A percentile compares a stretch with the other conserved stretches of the same genome.
phyloP scores from a whole-genome alignment of 2,113 vertebrate genomes.

The Anhinga rufa region DNA sequence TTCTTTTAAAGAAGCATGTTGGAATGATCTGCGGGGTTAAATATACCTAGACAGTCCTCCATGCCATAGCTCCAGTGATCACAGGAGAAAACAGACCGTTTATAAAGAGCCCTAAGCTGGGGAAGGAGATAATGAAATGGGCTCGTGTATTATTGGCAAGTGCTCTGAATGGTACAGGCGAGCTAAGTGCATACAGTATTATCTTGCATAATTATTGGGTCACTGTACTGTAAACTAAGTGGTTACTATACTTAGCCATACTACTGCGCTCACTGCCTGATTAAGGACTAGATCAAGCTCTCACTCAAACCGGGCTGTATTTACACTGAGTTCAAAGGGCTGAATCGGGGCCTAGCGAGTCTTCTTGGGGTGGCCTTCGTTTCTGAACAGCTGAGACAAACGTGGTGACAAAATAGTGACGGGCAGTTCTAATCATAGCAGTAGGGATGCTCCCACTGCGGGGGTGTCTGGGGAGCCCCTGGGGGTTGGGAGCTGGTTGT shows the following conservation, averaged over 20 bases:
- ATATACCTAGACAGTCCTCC: conserved; percentile 65
- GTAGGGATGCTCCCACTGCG: background rate
- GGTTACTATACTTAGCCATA: conserved; percentile 60
- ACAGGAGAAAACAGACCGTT: conserved; percentile 46
- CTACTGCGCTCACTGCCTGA: conserved; percentile 1
- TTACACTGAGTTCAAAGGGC: background rate
- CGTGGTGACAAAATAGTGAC: fast-evolving
- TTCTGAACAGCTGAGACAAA: background rate
- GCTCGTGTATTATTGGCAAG: conserved; percentile 57
- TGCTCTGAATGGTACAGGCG: conserved; percentile 27
- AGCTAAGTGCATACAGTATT: conserved; percentile 69
- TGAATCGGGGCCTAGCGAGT: background rate
- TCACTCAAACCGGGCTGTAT: background rate
- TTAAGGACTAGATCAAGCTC: background rate
- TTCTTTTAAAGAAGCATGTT: conserved; percentile 64
- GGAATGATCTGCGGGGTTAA: conserved; percentile 62
- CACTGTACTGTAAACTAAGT: conserved; percentile 63
- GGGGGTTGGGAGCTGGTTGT: background rate
- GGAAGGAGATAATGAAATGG: conserved; percentile 63
- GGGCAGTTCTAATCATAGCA: background rate
- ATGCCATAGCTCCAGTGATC: conserved; percentile 20
- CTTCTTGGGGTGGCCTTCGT: background rate
- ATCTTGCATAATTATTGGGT: conserved; percentile 70
- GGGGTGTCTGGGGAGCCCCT: background rate
- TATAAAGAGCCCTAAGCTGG: conserved; percentile 23